Conservation (phyloP, 2,888 invertebrate genomes). For the Epinotia ramella region DNA sequence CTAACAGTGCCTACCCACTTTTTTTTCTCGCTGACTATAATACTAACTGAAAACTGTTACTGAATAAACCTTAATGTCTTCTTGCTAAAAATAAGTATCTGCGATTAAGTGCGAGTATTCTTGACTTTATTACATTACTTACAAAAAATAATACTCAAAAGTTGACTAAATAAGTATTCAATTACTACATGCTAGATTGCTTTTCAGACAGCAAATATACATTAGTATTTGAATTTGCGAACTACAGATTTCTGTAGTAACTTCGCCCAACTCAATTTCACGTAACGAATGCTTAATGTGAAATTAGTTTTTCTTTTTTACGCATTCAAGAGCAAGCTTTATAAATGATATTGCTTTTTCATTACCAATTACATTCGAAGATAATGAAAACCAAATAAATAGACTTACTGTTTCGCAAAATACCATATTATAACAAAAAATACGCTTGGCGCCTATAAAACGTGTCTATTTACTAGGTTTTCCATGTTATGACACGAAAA, state of each 20-base stretch:
- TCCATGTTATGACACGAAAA: no score
- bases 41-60: no score
- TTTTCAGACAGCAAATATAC: conserved; percentile 16
- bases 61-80: not conserved
- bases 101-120: not conserved
- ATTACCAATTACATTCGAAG: not conserved
- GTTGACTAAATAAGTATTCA: conserved; percentile 6
- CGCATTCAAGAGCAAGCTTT: not conserved
- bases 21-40: no score
- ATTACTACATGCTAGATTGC: conserved; percentile 11
- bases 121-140: not conserved
- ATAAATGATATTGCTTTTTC: conserved; percentile 9
- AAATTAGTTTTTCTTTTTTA: conserved; percentile 23
- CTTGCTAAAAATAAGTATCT: not conserved
- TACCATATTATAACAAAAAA: not conserved
- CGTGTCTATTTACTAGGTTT: no score
- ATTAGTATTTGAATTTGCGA: conserved; percentile 17
- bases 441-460: no score
- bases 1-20: no score
- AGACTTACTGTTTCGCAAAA: not conserved
- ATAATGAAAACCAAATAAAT: not conserved
- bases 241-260: conserved; percentile 19
- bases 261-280: conserved; percentile 26
- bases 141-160: not conserved
- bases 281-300: conserved; percentile 3